Percentiles rank a stretch among this genome's conserved stretches.
phyloP scores from a whole-genome alignment of 1,140 invertebrate genomes.

The Scaptomyza montana region DNA sequence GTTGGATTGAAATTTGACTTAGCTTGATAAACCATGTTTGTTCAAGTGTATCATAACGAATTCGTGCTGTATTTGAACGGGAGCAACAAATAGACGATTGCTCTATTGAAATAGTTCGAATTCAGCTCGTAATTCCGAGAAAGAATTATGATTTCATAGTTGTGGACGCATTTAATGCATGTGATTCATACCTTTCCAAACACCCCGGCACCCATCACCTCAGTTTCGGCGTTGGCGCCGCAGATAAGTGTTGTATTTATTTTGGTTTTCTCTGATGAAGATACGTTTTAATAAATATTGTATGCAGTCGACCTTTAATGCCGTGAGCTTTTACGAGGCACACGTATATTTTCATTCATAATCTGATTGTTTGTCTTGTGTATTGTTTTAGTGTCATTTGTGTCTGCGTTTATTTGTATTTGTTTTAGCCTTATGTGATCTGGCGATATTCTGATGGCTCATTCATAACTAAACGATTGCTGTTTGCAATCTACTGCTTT shows the following conservation, averaged over 20 bases:
- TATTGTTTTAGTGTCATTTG: conserved; percentile 1
- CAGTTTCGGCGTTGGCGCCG: conserved; percentile 1
- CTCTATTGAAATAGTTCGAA: conserved; percentile 60
- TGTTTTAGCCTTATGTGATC: not conserved
- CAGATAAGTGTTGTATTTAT: conserved; percentile 29
- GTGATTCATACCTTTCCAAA: conserved; percentile 58
- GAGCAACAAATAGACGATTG: conserved; percentile 58
- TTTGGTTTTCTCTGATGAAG: conserved; percentile 5
- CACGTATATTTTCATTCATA: conserved; percentile 37
- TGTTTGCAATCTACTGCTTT: not conserved
- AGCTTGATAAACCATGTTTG: too few species aligned
- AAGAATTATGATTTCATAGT: conserved; percentile 72
- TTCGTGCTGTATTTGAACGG: not conserved
- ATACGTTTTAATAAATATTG: not conserved
- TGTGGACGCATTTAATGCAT: conserved; percentile 55
- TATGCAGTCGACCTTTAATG: conserved; percentile 25
- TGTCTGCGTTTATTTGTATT: not conserved
- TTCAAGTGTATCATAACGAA: not conserved
- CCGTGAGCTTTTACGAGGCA: conserved; percentile 28
- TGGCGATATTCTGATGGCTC: conserved; percentile 42
- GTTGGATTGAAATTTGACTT: too few species aligned
- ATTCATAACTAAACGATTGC: conserved; percentile 32
- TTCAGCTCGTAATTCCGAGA: conserved; percentile 62
- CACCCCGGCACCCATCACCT: conserved; percentile 10
- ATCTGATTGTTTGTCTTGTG: not conserved